These are phyloP conservation scores for Manis javanica DNA, from an alignment of 2,797 vertebrate species.

Conservation along the genomic window DNA sequence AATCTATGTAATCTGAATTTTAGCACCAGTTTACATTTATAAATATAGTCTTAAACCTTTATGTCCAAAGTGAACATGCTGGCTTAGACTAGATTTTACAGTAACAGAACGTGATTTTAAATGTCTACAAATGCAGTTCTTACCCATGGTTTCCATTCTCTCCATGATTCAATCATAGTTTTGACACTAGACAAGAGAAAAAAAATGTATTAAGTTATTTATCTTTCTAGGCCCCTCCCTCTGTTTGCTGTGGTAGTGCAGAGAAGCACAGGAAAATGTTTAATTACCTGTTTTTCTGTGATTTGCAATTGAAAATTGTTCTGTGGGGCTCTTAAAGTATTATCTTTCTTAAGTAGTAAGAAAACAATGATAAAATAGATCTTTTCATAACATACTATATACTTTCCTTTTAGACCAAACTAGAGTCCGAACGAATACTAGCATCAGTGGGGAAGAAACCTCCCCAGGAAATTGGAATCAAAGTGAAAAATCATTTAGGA, in stretches of 20 bases:
- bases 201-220: conserved; percentile 23
- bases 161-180: conserved; percentile 59
- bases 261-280: conserved; percentile 72
- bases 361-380: conserved; percentile 63
- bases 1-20: conserved; percentile 45
- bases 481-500: conserved; percentile 96
- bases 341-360: conserved; percentile 79
- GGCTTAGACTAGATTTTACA: conserved; percentile 60
- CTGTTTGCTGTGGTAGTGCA: conserved; percentile 58
- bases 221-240: conserved; percentile 18
- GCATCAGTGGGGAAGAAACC: conserved; percentile 98
- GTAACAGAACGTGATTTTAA: conserved; percentile 43
- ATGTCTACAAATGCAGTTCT: conserved; percentile 58
- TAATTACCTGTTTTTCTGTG: conserved; percentile 76
- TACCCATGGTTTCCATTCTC: conserved; percentile 60
- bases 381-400: conserved; percentile 83
- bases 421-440: conserved; percentile 97
- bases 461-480: conserved; percentile 96
- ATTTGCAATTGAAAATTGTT: conserved; percentile 64
- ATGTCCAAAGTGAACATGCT: conserved; percentile 50
- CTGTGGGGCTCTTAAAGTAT: conserved; percentile 75
- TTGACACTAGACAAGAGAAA: conserved; percentile 58
- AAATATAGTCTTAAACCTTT: conserved; percentile 51
- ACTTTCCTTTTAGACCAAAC: conserved; percentile 94
- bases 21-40: conserved; percentile 49